Conservation (phyloP, 2,113 vertebrate species). For the Oxyruncus cristatus region DNA sequence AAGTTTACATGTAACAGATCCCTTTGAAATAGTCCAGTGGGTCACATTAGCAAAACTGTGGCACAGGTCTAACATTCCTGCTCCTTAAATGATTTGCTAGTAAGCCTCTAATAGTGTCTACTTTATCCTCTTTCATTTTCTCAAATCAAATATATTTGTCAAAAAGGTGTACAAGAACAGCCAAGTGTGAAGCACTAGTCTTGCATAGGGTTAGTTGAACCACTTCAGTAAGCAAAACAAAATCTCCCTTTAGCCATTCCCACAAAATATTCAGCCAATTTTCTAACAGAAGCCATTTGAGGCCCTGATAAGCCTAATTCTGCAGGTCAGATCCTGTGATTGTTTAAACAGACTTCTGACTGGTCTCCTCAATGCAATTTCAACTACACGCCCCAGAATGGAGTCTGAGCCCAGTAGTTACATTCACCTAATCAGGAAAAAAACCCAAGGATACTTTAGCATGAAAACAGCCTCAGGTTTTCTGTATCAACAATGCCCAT, state of each 20-base stretch:
- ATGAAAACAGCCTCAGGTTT: background rate
- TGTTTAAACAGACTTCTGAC: background rate
- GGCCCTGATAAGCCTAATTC: conserved; percentile 3
- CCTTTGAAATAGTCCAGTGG: background rate
- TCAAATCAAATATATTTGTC: background rate
- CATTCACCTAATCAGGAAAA: background rate
- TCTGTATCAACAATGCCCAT: background rate
- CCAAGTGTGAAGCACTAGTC: background rate
- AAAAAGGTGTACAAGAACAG: background rate
- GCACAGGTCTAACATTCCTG: background rate
- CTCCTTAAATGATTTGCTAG: background rate
- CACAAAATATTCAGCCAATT: background rate
- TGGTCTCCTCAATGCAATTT: background rate
- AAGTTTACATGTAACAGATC: background rate
- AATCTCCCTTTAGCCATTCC: background rate
- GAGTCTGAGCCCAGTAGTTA: background rate
- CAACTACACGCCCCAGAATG: background rate
- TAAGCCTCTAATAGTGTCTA: background rate
- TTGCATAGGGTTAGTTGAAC: background rate
- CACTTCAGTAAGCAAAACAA: background rate
- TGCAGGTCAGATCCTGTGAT: background rate
- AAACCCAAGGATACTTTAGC: background rate
- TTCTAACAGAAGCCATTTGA: background rate
- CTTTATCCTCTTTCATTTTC: background rate
- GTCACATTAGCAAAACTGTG: background rate